These are phyloP conservation scores for Saccostrea echinata DNA, from an alignment of 1,140 invertebrate species.

Conservation along the genomic window DNA sequence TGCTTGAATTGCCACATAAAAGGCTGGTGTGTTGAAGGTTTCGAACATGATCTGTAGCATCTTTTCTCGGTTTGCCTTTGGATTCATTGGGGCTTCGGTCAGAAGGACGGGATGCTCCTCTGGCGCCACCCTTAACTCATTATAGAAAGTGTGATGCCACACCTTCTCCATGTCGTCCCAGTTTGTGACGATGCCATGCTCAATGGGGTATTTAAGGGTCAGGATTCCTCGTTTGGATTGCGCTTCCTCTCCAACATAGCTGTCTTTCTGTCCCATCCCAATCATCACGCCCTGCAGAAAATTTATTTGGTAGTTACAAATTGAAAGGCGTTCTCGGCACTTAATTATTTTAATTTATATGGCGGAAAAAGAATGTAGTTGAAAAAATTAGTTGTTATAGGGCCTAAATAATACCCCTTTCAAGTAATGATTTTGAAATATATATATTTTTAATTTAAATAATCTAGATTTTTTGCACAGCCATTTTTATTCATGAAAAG, in stretches of 20 bases:
- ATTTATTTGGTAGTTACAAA: too few species aligned
- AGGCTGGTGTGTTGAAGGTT: conserved; percentile 92
- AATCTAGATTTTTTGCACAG: not conserved
- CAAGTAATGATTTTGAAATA: too few species aligned
- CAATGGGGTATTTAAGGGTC: conserved; percentile 81
- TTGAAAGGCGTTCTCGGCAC: too few species aligned
- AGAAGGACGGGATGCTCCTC: conserved; percentile 94
- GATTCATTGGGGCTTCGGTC: conserved; percentile 76
- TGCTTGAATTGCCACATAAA: conserved; percentile 96
- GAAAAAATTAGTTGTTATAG: too few species aligned
- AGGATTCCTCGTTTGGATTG: conserved; percentile 86
- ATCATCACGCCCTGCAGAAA: conserved; percentile 90
- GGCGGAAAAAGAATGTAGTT: too few species aligned
- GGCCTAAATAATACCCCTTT: too few species aligned
- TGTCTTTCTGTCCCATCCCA: conserved; percentile 92
- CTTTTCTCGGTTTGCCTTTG: conserved; percentile 78
- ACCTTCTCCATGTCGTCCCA: conserved; percentile 92
- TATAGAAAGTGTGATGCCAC: conserved; percentile 87
- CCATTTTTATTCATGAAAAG: not conserved
- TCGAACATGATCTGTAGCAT: conserved; percentile 80
- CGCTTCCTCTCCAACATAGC: conserved; percentile 80
- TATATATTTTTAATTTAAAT: too few species aligned
- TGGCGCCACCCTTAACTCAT: conserved; percentile 93
- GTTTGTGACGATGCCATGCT: conserved; percentile 82
- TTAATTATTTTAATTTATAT: too few species aligned